Base-by-base conservation (phyloP, 2,113 vertebrate genomes). In the Manacus vitellinus region DNA sequence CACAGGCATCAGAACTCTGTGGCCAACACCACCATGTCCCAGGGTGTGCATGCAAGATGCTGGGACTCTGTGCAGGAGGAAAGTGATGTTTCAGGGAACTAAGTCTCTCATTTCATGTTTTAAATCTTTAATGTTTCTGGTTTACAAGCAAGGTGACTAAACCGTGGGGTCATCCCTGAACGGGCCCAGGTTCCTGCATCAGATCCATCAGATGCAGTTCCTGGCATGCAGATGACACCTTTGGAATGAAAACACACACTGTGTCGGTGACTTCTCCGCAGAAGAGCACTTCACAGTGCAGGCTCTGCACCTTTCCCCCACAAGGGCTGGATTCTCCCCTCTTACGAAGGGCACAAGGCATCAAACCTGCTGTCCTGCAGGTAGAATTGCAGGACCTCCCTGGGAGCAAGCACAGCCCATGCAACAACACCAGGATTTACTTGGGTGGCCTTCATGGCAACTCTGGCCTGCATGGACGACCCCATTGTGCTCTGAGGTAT, bases 401-500 rank as follows among this genome's bases (percentile, higher is more conserved):
- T 72, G 61, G 43, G n/a, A 89, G 35, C 19, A 33, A 62, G 41
- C 11, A 43, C 35, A 61, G 66, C 14, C 30, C 7, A 3, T 7
- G 10, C 30, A 46, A 33, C 2, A 8, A 25, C 44, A 76, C 10
- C 58, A 78, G 41, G 25, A 83, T 63, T 75, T 43, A 44, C 12
- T 20, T 35, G 56, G 47, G 33, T 10, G 67, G 28, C 39, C 19
- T 52, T 75, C 56, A 56, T 61, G 77, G 33, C 33, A 81, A 44
- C 21, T 22, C 37, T 51, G 27, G 22, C 41, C 33, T 58, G n/a
- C n/a, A 31, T 1, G 0, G 4, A 87, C 28, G 58, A 73, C 24
- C n/a, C 13, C 24, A 11, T 1, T 8, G 17, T 0, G 3, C 27
- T 82, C 68, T 31, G 41, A 83, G 19, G 24, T 27, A n/a, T 4